A percentile compares a stretch with the other conserved stretches of the same genome.
Evolutionary conservation across 2,113 vertebrate species (phyloP).

Genomic region (Scolopax mira): DNA sequence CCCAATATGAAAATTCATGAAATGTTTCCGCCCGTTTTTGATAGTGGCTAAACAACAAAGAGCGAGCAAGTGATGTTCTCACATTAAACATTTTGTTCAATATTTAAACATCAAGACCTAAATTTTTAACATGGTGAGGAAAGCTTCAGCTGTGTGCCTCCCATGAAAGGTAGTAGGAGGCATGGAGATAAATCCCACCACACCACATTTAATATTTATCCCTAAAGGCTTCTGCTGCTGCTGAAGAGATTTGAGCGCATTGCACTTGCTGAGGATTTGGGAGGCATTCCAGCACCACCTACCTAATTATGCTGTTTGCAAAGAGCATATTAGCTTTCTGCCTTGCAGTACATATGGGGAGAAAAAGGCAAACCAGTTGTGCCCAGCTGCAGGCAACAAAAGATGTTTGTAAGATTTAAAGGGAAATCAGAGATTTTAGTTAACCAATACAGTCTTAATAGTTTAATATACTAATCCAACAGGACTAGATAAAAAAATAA

Average conservation of each 20-base stretch:
- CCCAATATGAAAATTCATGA: neutral
- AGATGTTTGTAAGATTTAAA: neutral
- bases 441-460: conserved; percentile 2
- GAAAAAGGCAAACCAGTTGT: neutral
- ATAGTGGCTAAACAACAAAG: neutral
- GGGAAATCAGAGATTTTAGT: neutral
- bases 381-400: neutral
- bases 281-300: neutral
- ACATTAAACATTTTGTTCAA: conserved; percentile 32
- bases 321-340: neutral
- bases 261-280: neutral
- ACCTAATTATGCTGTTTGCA: neutral
- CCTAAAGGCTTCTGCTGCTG: neutral
- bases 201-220: conserved; percentile 17
- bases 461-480: neutral
- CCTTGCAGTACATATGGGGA: neutral
- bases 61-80: neutral
- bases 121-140: conserved; percentile 27
- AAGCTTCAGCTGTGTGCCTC: neutral
- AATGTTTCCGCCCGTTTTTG: neutral
- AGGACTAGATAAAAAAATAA: neutral
- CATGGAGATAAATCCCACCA: neutral
- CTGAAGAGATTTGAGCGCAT: neutral
- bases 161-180: neutral
- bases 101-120: conserved; percentile 51